Conservation (phyloP, 2,888 invertebrate genomes). For the Unio pictorum region DNA sequence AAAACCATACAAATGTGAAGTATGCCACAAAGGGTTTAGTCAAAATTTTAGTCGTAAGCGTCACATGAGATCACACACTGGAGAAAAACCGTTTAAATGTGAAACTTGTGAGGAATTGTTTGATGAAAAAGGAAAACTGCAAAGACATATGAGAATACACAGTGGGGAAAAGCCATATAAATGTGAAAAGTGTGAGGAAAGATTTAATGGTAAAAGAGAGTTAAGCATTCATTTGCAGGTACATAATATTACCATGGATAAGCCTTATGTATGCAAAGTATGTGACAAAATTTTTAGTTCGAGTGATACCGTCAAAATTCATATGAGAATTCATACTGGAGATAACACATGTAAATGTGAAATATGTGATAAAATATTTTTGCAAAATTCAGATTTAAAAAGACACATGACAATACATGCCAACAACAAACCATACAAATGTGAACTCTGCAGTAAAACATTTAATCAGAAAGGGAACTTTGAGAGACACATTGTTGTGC, state of each 20-base stretch:
- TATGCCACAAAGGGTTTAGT: constrained; percentile 20
- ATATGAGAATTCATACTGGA: constrained; percentile 26
- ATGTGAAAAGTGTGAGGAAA: constrained; percentile 35
- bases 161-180: constrained; percentile 27
- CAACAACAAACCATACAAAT: constrained; percentile 6
- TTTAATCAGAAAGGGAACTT: constrained; percentile 10
- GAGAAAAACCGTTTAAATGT: constrained; percentile 33
- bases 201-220: constrained; percentile 20
- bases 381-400: constrained; percentile 25
- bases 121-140: constrained; percentile 32
- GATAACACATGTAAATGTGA: constrained; percentile 24
- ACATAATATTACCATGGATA: constrained; percentile 11
- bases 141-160: constrained; percentile 28
- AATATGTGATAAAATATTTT: constrained; percentile 22
- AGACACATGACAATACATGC: constrained; percentile 22
- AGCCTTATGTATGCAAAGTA: constrained; percentile 2
- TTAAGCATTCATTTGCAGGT: constrained; percentile 29
- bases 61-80: constrained; percentile 22
- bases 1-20: constrained; percentile 21
- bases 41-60: constrained; percentile 18
- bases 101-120: constrained; percentile 25
- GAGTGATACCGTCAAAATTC: neutral
- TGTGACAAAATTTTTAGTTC: too few species aligned
- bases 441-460: constrained; percentile 6
- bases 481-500: constrained; percentile 5